phyloP scores from a whole-genome alignment of 2,113 vertebrate species.

The Dryoscopus gambensis region DNA sequence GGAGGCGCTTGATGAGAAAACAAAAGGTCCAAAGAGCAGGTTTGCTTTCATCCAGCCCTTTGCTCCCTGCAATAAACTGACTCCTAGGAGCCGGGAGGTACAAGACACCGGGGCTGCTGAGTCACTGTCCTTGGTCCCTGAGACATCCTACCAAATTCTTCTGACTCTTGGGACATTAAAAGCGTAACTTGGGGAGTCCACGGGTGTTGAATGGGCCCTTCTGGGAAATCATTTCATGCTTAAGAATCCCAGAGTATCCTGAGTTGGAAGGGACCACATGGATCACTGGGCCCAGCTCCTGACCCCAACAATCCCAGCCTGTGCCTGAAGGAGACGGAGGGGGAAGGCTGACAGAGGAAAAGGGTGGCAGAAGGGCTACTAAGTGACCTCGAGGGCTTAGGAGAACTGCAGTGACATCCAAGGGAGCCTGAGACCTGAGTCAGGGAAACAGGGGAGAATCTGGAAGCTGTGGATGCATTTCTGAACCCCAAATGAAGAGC shows the following conservation, averaged over 20 bases:
- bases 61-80: neutral
- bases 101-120: neutral
- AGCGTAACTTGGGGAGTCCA: neutral
- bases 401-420: neutral
- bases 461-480: neutral
- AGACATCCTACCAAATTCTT: neutral
- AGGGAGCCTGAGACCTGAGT: neutral
- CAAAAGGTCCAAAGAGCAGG: neutral
- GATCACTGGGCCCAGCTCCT: neutral
- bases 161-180: neutral
- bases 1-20: neutral
- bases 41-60: neutral
- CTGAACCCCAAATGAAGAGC: neutral
- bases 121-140: neutral
- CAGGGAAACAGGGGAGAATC: neutral
- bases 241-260: neutral
- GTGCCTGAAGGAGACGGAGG: neutral
- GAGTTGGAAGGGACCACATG: neutral
- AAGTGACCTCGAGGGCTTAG: neutral
- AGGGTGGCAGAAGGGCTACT: neutral
- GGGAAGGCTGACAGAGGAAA: neutral
- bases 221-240: neutral
- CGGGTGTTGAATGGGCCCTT: neutral
- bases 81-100: neutral
- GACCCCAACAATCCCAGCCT: neutral